Percentiles rank a stretch among this genome's conserved stretches.
Evolutionary conservation across 2,797 vertebrate genomes (phyloP).

Genomic region (Smutsia temminckii): DNA sequence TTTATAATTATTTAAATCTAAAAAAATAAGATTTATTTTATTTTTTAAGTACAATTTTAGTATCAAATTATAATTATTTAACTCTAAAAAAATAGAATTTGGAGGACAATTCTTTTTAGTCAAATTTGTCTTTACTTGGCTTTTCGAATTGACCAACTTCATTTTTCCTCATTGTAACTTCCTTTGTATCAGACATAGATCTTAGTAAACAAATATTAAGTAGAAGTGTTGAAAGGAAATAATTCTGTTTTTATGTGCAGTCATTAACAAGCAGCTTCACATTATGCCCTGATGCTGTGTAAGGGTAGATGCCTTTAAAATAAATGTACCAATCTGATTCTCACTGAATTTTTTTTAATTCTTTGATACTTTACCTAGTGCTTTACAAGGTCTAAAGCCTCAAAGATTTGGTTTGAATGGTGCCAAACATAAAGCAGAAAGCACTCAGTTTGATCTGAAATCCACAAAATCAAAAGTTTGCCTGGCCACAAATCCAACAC

Average conservation of each 20-base stretch:
- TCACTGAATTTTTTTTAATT: constrained; percentile 37
- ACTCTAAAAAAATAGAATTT: not conserved
- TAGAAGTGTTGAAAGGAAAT: not conserved
- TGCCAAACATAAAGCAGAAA: constrained; percentile 54
- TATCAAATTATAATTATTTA: constrained; percentile 6
- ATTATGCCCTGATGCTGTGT: not conserved
- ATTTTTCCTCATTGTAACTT: not conserved
- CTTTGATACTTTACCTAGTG: constrained; percentile 45
- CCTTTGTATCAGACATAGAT: not conserved
- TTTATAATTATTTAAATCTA: constrained; percentile 16
- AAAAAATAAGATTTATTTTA: not conserved
- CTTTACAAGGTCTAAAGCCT: constrained; percentile 38
- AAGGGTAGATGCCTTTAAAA: constrained; percentile 46
- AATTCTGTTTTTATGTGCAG: not conserved
- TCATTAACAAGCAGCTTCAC: not conserved
- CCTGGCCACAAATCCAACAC: constrained; percentile 34
- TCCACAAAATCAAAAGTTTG: constrained; percentile 69
- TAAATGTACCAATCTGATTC: constrained; percentile 37
- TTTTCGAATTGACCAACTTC: not conserved
- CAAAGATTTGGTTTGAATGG: constrained; percentile 64
- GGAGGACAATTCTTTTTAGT: not conserved
- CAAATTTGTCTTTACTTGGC: not conserved
- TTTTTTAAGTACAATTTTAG: not conserved
- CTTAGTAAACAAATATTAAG: constrained; percentile 19
- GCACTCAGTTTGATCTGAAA: constrained; percentile 60